phyloP scores from a whole-genome alignment of 2,797 vertebrate genomes.

The Hydrophis major region DNA sequence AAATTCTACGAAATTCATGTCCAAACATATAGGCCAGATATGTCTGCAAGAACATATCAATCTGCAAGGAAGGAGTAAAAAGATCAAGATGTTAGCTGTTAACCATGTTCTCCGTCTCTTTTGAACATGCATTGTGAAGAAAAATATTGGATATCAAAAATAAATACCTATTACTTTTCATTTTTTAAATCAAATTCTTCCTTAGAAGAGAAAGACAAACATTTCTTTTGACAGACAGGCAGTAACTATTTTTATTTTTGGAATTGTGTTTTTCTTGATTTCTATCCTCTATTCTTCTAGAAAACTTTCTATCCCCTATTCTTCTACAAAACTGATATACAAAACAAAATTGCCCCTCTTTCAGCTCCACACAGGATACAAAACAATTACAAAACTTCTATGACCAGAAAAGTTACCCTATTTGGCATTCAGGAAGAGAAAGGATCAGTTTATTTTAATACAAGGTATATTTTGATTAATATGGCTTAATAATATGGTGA shows the following conservation, averaged over 20 bases:
- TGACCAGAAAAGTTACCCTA: background rate
- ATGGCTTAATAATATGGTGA: background rate
- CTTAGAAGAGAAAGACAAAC: background rate
- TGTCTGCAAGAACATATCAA: background rate
- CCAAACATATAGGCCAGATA: background rate
- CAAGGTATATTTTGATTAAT: background rate
- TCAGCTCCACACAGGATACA: background rate
- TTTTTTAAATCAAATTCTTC: background rate
- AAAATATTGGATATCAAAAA: background rate
- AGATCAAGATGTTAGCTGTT: background rate
- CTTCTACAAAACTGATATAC: background rate
- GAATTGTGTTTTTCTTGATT: background rate
- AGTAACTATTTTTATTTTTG: background rate
- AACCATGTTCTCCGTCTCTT: background rate
- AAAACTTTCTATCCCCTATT: background rate
- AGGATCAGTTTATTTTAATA: no score
- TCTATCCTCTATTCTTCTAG: background rate
- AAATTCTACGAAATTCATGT: background rate
- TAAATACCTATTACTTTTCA: background rate
- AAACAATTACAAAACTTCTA: background rate
- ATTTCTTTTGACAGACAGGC: background rate
- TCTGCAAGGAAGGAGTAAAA: background rate
- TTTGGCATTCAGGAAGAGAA: background rate
- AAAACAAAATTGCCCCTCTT: background rate
- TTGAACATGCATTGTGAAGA: background rate